Conservation (phyloP, 2,113 vertebrate species). For the Xiphophorus hellerii region DNA sequence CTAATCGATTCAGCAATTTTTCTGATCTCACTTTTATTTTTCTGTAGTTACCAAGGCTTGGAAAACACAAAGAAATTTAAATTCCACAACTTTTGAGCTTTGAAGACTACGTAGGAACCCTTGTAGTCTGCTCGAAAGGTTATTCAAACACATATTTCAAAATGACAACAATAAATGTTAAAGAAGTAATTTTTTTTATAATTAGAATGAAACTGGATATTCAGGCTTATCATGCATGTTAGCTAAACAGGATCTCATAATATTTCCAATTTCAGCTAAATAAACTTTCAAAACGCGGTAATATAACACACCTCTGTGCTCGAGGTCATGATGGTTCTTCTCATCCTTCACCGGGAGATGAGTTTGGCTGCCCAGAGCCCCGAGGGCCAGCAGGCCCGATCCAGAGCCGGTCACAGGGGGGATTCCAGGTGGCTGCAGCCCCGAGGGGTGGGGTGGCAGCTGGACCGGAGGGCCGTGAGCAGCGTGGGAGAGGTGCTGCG, state of each 20-base stretch:
- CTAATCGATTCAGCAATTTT: too few relatives aligned
- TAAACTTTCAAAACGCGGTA: background rate
- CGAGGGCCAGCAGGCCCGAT: conserved; percentile 91
- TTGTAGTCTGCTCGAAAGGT: background rate
- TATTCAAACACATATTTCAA: background rate
- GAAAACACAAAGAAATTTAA: too few relatives aligned
- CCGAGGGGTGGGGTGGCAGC: conserved; percentile 92
- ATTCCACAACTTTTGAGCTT: background rate
- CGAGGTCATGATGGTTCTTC: conserved; percentile 95
- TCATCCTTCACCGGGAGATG: conserved; percentile 95
- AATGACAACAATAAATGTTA: background rate
- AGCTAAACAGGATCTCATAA: background rate
- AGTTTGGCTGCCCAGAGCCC: conserved; percentile 91
- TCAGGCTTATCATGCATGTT: background rate
- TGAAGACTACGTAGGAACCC: background rate
- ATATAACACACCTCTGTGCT: conserved; percentile 90
- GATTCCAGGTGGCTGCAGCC: conserved; percentile 91
- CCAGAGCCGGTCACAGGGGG: conserved; percentile 86
- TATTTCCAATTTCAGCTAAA: background rate
- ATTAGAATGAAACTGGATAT: background rate
- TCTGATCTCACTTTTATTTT: too few relatives aligned
- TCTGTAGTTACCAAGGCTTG: too few relatives aligned
- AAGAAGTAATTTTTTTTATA: background rate
- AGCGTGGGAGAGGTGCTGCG: conserved; percentile 94
- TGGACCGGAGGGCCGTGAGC: conserved; percentile 92